Conservation (phyloP, 2,797 vertebrate genomes). For the Prionace glauca region DNA sequence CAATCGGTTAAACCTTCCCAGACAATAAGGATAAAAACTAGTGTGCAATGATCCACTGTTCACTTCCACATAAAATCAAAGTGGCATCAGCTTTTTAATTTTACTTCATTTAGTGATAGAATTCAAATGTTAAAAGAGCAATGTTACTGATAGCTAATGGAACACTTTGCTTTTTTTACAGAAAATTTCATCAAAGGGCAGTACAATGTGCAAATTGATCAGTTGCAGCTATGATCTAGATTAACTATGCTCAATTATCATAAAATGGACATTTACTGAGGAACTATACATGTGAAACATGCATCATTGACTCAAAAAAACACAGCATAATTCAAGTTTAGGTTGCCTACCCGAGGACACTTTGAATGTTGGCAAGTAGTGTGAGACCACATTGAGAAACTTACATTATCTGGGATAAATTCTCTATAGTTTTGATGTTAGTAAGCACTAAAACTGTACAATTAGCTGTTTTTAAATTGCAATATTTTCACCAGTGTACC, state of each 20-base stretch:
- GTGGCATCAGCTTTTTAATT: background rate
- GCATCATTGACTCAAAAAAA: background rate
- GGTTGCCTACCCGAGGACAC: background rate
- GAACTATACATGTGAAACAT: background rate
- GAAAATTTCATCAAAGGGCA: background rate
- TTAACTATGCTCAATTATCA: background rate
- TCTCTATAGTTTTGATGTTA: background rate
- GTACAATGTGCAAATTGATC: background rate
- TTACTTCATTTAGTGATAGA: background rate
- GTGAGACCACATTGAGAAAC: background rate
- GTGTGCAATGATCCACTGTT: background rate
- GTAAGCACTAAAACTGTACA: background rate
- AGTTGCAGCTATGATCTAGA: background rate
- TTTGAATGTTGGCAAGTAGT: background rate
- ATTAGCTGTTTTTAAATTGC: background rate
- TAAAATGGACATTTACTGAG: background rate
- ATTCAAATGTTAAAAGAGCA: background rate
- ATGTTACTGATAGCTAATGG: too few species aligned
- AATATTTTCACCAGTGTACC: background rate
- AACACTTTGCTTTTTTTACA: too few species aligned
- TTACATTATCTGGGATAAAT: background rate
- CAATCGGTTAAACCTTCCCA: background rate
- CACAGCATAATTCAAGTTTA: background rate
- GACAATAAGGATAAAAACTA: background rate
- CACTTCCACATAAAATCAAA: background rate